A percentile compares a stretch with the other conserved stretches of the same genome.
phyloP scores from a whole-genome alignment of 2,113 vertebrate genomes.

The Diglossa brunneiventris region DNA sequence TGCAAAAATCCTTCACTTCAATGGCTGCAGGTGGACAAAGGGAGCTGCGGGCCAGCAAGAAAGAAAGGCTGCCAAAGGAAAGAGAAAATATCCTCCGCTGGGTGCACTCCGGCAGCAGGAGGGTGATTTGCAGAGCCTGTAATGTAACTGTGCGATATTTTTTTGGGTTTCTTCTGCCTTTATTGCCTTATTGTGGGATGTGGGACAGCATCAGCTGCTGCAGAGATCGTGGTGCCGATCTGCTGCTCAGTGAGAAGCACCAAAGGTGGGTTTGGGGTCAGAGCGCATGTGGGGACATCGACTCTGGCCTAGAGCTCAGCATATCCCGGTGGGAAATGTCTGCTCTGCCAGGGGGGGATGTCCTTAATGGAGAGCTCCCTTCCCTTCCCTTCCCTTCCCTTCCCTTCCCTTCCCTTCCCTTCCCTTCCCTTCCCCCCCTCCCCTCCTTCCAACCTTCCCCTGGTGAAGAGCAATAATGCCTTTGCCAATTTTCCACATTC shows the following conservation, averaged over 20 bases:
- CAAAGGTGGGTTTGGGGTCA: neutral
- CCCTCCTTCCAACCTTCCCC: neutral
- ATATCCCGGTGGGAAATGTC: neutral
- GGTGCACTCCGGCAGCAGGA: neutral
- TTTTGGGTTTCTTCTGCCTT: neutral
- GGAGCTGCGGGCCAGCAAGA: neutral
- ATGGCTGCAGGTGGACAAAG: neutral
- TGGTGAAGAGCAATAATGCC: neutral
- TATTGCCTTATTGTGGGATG: fast-evolving
- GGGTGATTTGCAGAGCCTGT: neutral
- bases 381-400: neutral
- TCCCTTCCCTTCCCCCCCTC: too few relatives aligned
- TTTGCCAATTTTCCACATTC: neutral
- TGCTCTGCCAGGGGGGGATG: neutral
- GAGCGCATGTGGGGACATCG: neutral
- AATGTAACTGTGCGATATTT: neutral
- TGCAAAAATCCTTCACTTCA: constrained; percentile 18
- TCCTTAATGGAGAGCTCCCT: neutral
- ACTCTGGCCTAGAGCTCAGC: neutral
- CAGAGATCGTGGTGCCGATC: neutral
- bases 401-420: too few relatives aligned
- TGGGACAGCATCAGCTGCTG: neutral
- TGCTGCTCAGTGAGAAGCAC: neutral
- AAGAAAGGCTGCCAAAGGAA: neutral
- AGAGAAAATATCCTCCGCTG: neutral